Base-by-base conservation (phyloP, 2,797 vertebrate genomes). In the Arnoldichthys spilopterus region DNA sequence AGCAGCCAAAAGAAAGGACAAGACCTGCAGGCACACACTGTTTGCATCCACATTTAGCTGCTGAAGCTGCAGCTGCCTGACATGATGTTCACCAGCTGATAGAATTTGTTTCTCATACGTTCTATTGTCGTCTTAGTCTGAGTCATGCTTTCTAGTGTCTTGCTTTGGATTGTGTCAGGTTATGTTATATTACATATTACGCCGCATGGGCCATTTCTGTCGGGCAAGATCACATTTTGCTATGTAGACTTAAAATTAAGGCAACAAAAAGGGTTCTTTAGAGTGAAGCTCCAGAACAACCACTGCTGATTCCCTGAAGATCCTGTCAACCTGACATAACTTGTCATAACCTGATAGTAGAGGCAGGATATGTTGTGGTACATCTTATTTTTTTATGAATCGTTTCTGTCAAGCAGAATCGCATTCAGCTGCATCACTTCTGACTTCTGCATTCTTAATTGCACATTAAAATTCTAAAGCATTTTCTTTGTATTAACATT, bases 1-100 rank as follows among this genome's bases (percentile, higher is more conserved):
- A 90, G 89, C 82, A 87, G 56, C 79, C 72, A 37, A 73, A 74
- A 51, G 59, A 86, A 88, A 85, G 80, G 87, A 87, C 79, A 85
- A 79, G 84, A 80, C 83, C 86, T 88, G 84, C 79, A 75, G 86
- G 87, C 83, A 75, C 75, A 61, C 59, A 62, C 76, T 79, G 83
- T 75, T 74, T 54, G 77, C 16, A n/a, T 69, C 74, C 43, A 61
- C 70, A 74, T 80, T 78, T 79, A 69, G 80, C 81, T 68, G 86
- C 76, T 76, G 85, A 81, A 87, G 77, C 74, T 82, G 15, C 72
- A 61, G 69, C 79, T 59, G 64, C 58, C 61, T 85, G 76, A 58
- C 72, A 66, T 59, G 62, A 72, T 70, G 53, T 73, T 78, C 67
- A 49, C 1, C 15, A 47, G 58, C 64, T 72, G 77, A 71, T 61